A percentile compares a stretch with the other conserved stretches of the same genome.
Conservation (phyloP, 2,888 invertebrate genomes). For the Petrolisthes cinctipes region DNA sequence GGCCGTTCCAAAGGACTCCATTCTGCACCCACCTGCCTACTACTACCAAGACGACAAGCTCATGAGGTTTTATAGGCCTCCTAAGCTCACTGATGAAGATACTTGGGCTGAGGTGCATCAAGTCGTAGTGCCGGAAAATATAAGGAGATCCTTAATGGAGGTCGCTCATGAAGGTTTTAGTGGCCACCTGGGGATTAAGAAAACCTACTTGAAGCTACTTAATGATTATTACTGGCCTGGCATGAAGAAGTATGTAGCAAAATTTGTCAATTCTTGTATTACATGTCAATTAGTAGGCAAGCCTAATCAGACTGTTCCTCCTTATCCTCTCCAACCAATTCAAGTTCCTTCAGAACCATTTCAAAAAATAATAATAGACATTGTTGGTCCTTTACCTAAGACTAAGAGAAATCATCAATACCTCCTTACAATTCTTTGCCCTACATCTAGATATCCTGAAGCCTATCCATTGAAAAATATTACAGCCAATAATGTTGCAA, state of each 20-base stretch:
- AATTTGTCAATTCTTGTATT: neutral
- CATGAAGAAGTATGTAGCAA: slow-evolving; percentile 4
- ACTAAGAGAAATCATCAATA: slow-evolving; percentile 18
- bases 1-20: neutral
- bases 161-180: slow-evolving; percentile 1
- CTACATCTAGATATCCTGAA: slow-evolving; percentile 31
- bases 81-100: neutral
- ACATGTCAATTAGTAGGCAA: slow-evolving; percentile 8
- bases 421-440: slow-evolving; percentile 27
- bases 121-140: neutral
- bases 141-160: neutral
- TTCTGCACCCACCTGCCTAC: neutral
- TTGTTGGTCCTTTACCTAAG: slow-evolving; percentile 27
- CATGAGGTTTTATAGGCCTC: slow-evolving; percentile 7
- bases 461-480: slow-evolving; percentile 9
- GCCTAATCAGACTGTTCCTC: neutral
- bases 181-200: slow-evolving; percentile 9
- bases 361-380: slow-evolving; percentile 15
- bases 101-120: neutral
- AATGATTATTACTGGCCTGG: slow-evolving; percentile 1
- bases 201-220: slow-evolving; percentile 12
- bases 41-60: neutral
- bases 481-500: neutral
- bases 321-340: slow-evolving; percentile 15
- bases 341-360: slow-evolving; percentile 17